Conservation (phyloP, 2,888 invertebrate genomes). For the Yponomeuta plumbellus region DNA sequence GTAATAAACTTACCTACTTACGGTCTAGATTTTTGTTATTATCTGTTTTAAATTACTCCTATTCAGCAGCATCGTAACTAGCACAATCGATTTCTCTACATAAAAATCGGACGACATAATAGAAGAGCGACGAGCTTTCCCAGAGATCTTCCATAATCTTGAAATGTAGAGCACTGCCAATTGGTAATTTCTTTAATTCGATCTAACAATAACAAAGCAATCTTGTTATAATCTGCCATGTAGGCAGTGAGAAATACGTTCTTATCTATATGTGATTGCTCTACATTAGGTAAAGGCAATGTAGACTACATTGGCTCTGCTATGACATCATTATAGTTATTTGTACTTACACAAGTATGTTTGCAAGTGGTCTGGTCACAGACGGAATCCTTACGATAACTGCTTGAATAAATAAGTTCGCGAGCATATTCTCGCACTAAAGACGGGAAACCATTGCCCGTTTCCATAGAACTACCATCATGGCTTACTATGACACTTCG, state of each 20-base stretch:
- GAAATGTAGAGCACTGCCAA: conserved; percentile 48
- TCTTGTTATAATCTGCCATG: conserved; percentile 32
- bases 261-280: conserved; percentile 32
- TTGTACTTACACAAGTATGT: not conserved
- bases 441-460: no score
- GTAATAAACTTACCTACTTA: no score
- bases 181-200: conserved; percentile 48
- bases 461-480: no score
- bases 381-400: no score
- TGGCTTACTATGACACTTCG: no score
- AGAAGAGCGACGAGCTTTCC: conserved; percentile 38
- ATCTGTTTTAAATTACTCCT: no score
- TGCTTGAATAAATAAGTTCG: no score
- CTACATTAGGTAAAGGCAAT: conserved; percentile 14
- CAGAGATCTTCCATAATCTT: conserved; percentile 52
- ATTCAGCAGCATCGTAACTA: not conserved
- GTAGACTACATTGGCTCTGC: conserved; percentile 33
- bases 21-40: not conserved
- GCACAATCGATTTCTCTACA: not conserved
- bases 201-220: conserved; percentile 51
- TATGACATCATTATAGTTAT: conserved; percentile 21
- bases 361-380: not conserved
- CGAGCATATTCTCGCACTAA: no score
- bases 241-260: conserved; percentile 28
- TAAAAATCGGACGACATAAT: not conserved